These are phyloP conservation scores for Cryptoprocta ferox DNA, from an alignment of 2,797 vertebrate species.

Conservation along the genomic window DNA sequence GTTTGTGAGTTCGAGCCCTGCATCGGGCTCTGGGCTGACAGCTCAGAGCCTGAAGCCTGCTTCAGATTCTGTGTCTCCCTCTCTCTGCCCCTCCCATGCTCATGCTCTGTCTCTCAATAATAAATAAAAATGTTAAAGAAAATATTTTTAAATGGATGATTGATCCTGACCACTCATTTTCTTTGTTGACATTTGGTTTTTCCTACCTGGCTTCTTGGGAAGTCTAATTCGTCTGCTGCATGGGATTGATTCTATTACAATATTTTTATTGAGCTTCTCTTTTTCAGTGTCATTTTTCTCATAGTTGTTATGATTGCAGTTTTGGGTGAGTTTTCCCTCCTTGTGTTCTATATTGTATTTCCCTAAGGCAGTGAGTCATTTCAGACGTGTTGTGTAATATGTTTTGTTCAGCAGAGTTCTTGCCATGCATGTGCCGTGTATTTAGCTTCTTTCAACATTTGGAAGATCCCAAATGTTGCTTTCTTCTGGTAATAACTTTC, in stretches of 20 bases:
- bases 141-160: background rate
- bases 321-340: conserved; percentile 3
- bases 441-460: conserved; percentile 65
- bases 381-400: conserved; percentile 48
- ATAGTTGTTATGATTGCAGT: conserved; percentile 50
- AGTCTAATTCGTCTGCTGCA: conserved; percentile 11
- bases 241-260: conserved; percentile 41
- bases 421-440: background rate
- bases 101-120: too few species aligned
- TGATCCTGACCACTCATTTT: background rate
- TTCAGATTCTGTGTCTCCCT: too few species aligned
- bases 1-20: too few species aligned
- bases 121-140: too few species aligned
- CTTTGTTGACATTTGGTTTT: conserved; percentile 62
- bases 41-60: too few species aligned
- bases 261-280: conserved; percentile 66
- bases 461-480: background rate
- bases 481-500: conserved; percentile 59
- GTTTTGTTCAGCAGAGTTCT: conserved; percentile 70
- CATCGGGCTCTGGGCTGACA: too few species aligned
- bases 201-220: background rate
- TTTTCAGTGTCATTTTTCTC: conserved; percentile 52
- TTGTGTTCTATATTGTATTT: conserved; percentile 68
- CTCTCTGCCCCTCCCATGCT: too few species aligned
- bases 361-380: conserved; percentile 72